Base-by-base conservation (phyloP, 1,140 invertebrate species). In the Cepaea nemoralis region DNA sequence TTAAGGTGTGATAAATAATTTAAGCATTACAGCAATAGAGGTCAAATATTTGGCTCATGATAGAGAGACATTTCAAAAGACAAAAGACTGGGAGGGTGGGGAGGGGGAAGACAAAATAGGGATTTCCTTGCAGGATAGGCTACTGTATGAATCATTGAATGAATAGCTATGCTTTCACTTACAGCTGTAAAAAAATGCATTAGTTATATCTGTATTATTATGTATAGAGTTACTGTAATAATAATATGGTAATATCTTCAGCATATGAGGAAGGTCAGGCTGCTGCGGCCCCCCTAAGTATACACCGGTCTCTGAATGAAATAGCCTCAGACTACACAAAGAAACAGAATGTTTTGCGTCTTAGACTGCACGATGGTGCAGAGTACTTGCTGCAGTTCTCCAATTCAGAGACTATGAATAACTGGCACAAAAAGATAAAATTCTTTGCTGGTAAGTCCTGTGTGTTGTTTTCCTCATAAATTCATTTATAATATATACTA, bases 321-420 rank as follows among this genome's bases (percentile, higher is more conserved):
- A 94, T 95, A 55, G 97, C 97, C 0, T 94, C 95, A 67, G 97
- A 99, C 91, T 99, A 99, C 90, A 97, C 96, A 0, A 99, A 99
- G 91, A 95, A 96, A 89, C 98, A 98, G 90, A 94, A 98, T 88
- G 97, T 98, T 19, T 97, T 99, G 19, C 81, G 89, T 24, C 89
- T 98, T n/a, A 94, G 94, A 82, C 94, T 96, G 82, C 94, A 94
- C 2, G 98, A 99, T 91, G 96, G 96, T 8, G 96, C 97, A 0
- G 97, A 99, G 91, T 99, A 96, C 92, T 92, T 99, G 40, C 97
- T 99, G 89, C 93, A 96, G 71, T 95, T 96, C 70, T 91, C 94
- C 0, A 94, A 92, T 76, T 93, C 94, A 59, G 93, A 94, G 0
- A 94, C 95, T 82, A 95, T 99, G 94, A 93, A 94, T 84, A 96